Evolutionary conservation across 1,140 invertebrate genomes (phyloP), one percentile per base, ranked within the genome.

Genomic region (Drosophila grimshawi): DNA sequence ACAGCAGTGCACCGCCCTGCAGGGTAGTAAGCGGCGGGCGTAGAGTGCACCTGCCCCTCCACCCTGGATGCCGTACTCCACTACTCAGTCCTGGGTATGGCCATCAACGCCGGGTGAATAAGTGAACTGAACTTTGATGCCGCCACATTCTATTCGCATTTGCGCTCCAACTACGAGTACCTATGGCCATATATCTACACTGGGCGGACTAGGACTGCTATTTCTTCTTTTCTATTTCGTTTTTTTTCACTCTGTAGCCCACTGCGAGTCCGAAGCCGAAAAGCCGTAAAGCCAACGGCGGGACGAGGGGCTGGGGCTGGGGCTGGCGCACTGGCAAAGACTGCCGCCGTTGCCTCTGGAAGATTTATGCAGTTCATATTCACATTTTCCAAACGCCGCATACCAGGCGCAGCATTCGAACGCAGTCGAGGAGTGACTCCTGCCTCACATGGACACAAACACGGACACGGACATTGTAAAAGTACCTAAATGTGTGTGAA

Each of bases 331-430:
- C 74, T 72, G 80, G 86, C 86, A 90, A 89, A 89, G 86, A 86
- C 81, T 89, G 83, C 83, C 83, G 85, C 86, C 79, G 81, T 76
- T 75, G 79, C 72, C 76, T 86, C 80, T 90, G 71, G 61, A 89
- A 89, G 89, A 91, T 91, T 91, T 91, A 91, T 91, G 89, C 88
- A 91, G 89, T 91, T 91, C 89, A 91, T 91, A 91, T 91, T 91
- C 89, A 91, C 88, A 91, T 91, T 91, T 91, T 89, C 81, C 85
- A 86, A 91, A 91, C 73, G 89, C 89, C 89, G 89, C 89, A 91
- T 89, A 89, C 83, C 81, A 85, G 56, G 76, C 86, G 75, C 85
- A 86, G 76, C 83, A 88, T 88, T 86, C 80, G 82, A 77, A 86
- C 78, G 71, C 67, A 81, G 71, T 41, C 51, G 51, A 81, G 60